Evolutionary conservation across 2,797 vertebrate genomes (phyloP), one percentile per base, ranked within the genome.

Genomic region (Acridotheres tristis): DNA sequence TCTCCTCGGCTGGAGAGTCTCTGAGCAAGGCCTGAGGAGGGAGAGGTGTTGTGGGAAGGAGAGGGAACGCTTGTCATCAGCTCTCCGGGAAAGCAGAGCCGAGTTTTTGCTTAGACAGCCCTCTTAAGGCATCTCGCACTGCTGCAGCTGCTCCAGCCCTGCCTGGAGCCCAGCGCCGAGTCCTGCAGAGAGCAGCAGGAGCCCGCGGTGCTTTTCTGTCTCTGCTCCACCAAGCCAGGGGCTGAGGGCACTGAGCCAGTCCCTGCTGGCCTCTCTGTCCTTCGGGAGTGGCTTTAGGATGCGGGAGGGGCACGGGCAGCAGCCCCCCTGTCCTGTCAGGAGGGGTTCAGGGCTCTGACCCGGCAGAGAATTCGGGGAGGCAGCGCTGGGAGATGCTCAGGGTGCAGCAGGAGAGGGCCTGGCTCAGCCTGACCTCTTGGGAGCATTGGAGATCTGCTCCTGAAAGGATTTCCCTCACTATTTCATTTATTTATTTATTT

Each of bases 81-180:
- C 81, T 63, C 43, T 48, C 0, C 74, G 13, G 1, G 36, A 22
- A 32, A 40, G 26, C 43, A 2, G 18, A 30, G 85, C 15, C 0
- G 16, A 90, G 92, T 3, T 90, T 87, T 87, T 95, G 91, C 43
- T 96, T 93, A 95, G 95, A 96, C 94, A 96, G 95, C 92, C 94
- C 95, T 93, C 95, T 96, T 73, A 89, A 93, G 94, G 96, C 95
- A 21, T 17, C 81, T 57, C 26, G 61, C 81, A 48, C 71, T 7
- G 67, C 17, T 94, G 96, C 94, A 94, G 87, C 68, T 2, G 25
- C 48, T 54, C 2, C 3, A 6, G 57, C 40, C 16, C 30, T 55
- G 9, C 66, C 21, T 4, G 65, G 30, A 58, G 57, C 22, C 2
- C 55, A 15, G 5, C 38, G 18, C 2, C 5, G 4, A 10, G 25